Evolutionary conservation across 2,888 invertebrate species (phyloP), one percentile per base, ranked within the genome.

Genomic region (Agrotis ipsilon): DNA sequence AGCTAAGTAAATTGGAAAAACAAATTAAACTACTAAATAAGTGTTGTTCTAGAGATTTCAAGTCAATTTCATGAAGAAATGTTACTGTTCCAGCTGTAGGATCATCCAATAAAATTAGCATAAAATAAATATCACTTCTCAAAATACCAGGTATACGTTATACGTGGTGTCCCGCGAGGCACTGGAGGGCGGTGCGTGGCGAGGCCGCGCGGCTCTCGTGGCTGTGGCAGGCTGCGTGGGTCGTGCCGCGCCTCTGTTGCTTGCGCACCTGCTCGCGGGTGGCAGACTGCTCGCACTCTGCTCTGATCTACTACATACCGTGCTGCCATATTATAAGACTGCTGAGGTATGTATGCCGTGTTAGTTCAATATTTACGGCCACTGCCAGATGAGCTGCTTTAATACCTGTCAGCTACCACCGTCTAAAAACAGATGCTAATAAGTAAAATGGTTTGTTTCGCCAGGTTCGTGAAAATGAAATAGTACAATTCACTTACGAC

Each of bases 401-500:
- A 39, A 39, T 9, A 39, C 9, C 39, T 39, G 39, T 11, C 39
- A 39, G 39, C 39, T 32, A 32, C 32, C 32, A 32, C 32, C 11
- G 9, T 27, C 27, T 5, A 27, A 27, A 39, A 39, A 39, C 9
- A 39, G 11, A 39, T 11, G 39, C 39, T 39, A 39, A 39, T 39
- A 39, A 11, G 39, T 39, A 39, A 39, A 39, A 39, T 39, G 39
- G 39, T 24, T 60, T 58, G 11, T 48, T 19, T 58, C 11, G 0
- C 43, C 86, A 97, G 97, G 97, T 98, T 49, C 97, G 98, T 32
- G 98, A 98, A 92, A 98, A 98, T 89, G 98, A 98, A 91, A 94
- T 98, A 62, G 98, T 98, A 2, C 97, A 98, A 83, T 98, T 98
- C 90, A 97, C 98, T 3, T 98, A 98, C 85, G 98, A 98, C 78